Conservation (phyloP, 2,888 invertebrate genomes). For the Ecdyonurus torrentis region DNA sequence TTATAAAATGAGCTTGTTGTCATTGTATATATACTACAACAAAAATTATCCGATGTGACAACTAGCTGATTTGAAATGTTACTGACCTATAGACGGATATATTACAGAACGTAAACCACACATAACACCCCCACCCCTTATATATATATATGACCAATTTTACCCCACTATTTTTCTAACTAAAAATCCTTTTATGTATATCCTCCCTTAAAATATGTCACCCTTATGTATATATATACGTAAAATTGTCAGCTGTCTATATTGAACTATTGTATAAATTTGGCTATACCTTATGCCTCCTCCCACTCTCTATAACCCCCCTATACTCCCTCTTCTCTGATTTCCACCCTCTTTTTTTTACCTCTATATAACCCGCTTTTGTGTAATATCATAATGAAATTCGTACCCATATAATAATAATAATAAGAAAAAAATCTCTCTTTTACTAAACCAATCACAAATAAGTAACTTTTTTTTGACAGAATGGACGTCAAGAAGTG, state of each 20-base stretch:
- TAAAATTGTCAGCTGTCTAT: neutral
- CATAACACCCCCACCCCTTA: neutral
- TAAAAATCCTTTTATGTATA: neutral
- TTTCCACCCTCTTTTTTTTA: slow-evolving; percentile 16
- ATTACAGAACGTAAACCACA: neutral
- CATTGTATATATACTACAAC: no score
- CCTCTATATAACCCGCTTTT: neutral
- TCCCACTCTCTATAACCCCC: slow-evolving; percentile 7
- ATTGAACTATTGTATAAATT: neutral
- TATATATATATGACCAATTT: neutral
- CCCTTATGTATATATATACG: neutral
- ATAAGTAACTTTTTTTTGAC: neutral
- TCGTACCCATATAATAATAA: no score
- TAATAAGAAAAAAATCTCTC: neutral
- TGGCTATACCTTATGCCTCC: slow-evolving; percentile 3
- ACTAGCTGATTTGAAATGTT: neutral
- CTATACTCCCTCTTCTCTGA: slow-evolving; percentile 16
- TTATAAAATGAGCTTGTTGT: neutral
- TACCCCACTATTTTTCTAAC: neutral
- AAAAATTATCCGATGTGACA: neutral
- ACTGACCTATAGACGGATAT: neutral
- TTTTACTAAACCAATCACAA: neutral
- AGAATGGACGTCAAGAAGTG: neutral
- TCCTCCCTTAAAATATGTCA: neutral
- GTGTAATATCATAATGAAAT: neutral